Percentiles rank a stretch among this genome's conserved stretches.
Conservation (phyloP, 92 coral and sea anemone species). For the Plumapathes pennacea region DNA sequence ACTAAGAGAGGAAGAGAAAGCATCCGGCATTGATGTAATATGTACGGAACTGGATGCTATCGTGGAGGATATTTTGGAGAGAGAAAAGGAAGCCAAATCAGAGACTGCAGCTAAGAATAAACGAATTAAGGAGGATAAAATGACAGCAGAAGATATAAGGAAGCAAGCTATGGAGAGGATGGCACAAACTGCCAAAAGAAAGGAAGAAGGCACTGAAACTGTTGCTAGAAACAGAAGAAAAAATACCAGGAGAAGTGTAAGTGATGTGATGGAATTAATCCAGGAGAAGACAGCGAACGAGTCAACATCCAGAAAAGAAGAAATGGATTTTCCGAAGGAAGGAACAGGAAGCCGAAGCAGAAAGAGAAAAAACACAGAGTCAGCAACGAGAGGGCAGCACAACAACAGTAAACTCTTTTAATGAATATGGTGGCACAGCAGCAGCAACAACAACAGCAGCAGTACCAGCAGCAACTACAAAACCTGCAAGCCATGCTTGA, state of each 20-base stretch:
- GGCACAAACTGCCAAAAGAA: slow-evolving; percentile 20
- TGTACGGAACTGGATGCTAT: slow-evolving; percentile 30
- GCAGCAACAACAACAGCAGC: too few relatives aligned
- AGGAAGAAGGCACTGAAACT: slow-evolving; percentile 11
- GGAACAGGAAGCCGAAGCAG: slow-evolving; percentile 23
- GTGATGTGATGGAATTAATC: slow-evolving; percentile 27
- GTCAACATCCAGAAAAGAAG: slow-evolving; percentile 11
- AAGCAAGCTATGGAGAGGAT: slow-evolving; percentile 53
- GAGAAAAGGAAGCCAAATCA: slow-evolving; percentile 16
- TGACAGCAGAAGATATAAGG: slow-evolving; percentile 26
- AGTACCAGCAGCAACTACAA: slow-evolving; percentile 42
- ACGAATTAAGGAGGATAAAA: slow-evolving; percentile 26
- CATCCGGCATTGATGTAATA: slow-evolving; percentile 36
- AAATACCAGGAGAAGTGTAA: slow-evolving; percentile 30
- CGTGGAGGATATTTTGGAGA: slow-evolving; percentile 47
- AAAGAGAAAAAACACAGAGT: slow-evolving; percentile 7
- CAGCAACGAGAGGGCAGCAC: background rate
- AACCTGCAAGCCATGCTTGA: slow-evolving; percentile 45
- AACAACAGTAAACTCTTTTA: slow-evolving; percentile 8
- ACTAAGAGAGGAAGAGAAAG: slow-evolving; percentile 31
- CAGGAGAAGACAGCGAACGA: slow-evolving; percentile 25
- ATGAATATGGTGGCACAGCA: slow-evolving; percentile 5
- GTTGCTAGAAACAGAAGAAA: slow-evolving; percentile 22
- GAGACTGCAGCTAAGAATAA: slow-evolving; percentile 16
- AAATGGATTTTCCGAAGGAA: slow-evolving; percentile 1